Conservation (phyloP, 2,797 vertebrate genomes). For the Pampus argenteus region DNA sequence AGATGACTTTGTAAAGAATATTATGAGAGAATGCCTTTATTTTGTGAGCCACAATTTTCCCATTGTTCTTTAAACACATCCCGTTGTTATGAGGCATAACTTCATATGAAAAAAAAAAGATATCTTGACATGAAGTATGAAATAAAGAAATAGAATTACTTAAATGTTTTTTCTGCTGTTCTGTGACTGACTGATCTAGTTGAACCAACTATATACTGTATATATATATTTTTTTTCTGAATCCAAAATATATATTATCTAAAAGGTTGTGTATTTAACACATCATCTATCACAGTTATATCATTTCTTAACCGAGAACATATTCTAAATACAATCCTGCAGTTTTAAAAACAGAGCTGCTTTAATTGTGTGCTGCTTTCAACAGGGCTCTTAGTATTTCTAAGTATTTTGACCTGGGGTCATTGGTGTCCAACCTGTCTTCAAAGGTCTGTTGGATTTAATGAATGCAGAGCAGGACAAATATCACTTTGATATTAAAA, state of each 20-base stretch:
- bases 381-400: not conserved
- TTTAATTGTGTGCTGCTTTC: not conserved
- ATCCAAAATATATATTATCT: not conserved
- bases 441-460: not conserved
- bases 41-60: conserved; percentile 79
- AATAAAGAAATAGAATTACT: conserved; percentile 80
- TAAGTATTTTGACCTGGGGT: not conserved
- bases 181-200: conserved; percentile 12
- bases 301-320: not conserved
- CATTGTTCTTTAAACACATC: conserved; percentile 68
- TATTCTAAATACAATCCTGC: not conserved
- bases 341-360: not conserved
- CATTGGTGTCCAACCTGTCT: not conserved
- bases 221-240: no score
- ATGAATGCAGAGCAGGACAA: not conserved
- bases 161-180: conserved; percentile 9
- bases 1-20: conserved; percentile 83
- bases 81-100: conserved; percentile 77
- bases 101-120: conserved; percentile 78
- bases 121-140: conserved; percentile 82
- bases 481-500: not conserved
- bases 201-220: no score
- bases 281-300: not conserved
- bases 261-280: not conserved
- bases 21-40: conserved; percentile 85